Percentiles rank a stretch among this genome's conserved stretches.
phyloP scores from a whole-genome alignment of 2,888 invertebrate species.

The Torymus tubicola region DNA sequence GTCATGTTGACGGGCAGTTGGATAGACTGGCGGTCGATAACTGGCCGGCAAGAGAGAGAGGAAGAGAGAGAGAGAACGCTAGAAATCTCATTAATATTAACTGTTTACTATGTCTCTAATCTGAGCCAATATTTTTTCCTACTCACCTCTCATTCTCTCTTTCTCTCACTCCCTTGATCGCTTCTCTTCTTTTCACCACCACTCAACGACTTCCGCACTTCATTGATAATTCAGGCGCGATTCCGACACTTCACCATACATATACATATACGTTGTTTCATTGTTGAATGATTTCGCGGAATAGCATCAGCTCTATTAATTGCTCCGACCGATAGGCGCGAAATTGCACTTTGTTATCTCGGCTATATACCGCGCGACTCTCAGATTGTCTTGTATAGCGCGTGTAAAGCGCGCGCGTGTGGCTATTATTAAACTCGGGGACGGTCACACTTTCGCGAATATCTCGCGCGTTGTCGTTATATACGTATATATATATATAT shows the following conservation, averaged over 20 bases:
- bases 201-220: constrained; percentile 45
- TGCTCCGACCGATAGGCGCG: background rate
- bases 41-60: constrained; percentile 53
- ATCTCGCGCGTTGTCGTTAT: too few relatives aligned
- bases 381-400: background rate
- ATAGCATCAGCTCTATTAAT: background rate
- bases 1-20: constrained; percentile 50
- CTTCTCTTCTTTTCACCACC: background rate
- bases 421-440: too few relatives aligned
- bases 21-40: constrained; percentile 64
- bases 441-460: background rate
- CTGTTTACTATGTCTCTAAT: constrained; percentile 69
- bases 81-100: constrained; percentile 69
- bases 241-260: constrained; percentile 1
- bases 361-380: constrained; percentile 13
- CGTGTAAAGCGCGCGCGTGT: too few relatives aligned
- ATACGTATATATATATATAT: too few relatives aligned
- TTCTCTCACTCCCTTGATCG: constrained; percentile 1
- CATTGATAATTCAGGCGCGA: constrained; percentile 40
- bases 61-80: constrained; percentile 51
- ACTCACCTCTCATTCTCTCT: constrained; percentile 54
- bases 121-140: constrained; percentile 53
- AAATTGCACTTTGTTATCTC: constrained; percentile 55
- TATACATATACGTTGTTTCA: background rate
- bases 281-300: constrained; percentile 44